phyloP scores from a whole-genome alignment of 2,113 vertebrate genomes.

The Rhinoderma darwinii region DNA sequence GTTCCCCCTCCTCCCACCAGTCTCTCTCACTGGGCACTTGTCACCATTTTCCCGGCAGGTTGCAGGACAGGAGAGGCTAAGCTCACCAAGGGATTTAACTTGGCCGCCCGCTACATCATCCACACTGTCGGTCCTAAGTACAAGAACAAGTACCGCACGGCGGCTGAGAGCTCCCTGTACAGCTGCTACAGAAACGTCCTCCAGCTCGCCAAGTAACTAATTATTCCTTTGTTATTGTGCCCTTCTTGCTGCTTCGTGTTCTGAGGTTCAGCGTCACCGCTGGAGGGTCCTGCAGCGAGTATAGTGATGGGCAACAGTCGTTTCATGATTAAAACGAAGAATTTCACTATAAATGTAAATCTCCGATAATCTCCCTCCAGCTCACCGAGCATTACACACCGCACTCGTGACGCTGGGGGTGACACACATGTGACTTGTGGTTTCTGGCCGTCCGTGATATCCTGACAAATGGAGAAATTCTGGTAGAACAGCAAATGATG shows the following conservation, averaged over 20 bases:
- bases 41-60: constrained; percentile 70
- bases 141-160: constrained; percentile 92
- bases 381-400: not conserved
- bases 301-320: no score
- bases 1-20: no score
- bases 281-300: no score
- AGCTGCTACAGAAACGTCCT: constrained; percentile 95
- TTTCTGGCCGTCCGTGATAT: not conserved
- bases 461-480: not conserved
- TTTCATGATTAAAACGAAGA: no score
- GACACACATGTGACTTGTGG: not conserved
- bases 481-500: not conserved
- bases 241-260: not conserved
- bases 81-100: constrained; percentile 91
- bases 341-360: no score
- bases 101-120: constrained; percentile 86
- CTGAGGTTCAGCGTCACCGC: no score
- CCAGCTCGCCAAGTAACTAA: constrained; percentile 85
- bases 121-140: constrained; percentile 97
- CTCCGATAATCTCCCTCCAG: not conserved
- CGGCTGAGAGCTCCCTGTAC: constrained; percentile 92
- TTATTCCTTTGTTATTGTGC: not conserved
- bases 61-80: constrained; percentile 96
- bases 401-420: not conserved
- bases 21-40: constrained; percentile 20